These are phyloP conservation scores for Anagyrus pseudococci DNA, from an alignment of 2,888 invertebrate genomes.

Conservation along the genomic window DNA sequence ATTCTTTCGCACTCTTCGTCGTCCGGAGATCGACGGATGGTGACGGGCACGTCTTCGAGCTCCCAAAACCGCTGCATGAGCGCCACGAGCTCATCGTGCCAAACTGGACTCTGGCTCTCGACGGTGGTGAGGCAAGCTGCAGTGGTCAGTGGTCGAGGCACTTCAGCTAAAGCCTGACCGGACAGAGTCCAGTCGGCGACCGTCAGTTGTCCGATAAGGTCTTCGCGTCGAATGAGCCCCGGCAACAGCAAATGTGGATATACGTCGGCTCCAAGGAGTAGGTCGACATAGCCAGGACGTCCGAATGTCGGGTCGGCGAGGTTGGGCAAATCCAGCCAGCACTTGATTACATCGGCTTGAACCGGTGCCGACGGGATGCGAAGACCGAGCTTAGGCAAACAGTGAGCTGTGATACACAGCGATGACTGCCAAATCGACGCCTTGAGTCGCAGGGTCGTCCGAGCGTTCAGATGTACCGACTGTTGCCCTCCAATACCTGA, in stretches of 20 bases:
- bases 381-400: not conserved
- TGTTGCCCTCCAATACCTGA: not conserved
- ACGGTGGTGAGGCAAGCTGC: not conserved
- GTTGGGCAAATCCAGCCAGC: not conserved
- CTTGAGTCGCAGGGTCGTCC: not conserved
- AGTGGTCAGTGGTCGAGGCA: not conserved
- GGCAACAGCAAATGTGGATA: not conserved
- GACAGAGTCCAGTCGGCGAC: not conserved
- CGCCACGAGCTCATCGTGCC: not conserved
- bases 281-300: not conserved
- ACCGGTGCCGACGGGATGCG: not conserved
- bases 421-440: not conserved
- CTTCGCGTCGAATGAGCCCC: not conserved
- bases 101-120: not conserved
- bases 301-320: not conserved
- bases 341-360: not conserved
- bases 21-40: not conserved
- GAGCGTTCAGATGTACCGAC: not conserved
- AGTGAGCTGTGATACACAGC: not conserved
- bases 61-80: slow-evolving; percentile 8
- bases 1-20: not conserved
- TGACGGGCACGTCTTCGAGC: not conserved
- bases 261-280: not conserved
- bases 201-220: not conserved
- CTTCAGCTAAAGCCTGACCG: not conserved